Evolutionary conservation across 2,888 invertebrate species (phyloP).

Genomic region (Trisateles emortualis): DNA sequence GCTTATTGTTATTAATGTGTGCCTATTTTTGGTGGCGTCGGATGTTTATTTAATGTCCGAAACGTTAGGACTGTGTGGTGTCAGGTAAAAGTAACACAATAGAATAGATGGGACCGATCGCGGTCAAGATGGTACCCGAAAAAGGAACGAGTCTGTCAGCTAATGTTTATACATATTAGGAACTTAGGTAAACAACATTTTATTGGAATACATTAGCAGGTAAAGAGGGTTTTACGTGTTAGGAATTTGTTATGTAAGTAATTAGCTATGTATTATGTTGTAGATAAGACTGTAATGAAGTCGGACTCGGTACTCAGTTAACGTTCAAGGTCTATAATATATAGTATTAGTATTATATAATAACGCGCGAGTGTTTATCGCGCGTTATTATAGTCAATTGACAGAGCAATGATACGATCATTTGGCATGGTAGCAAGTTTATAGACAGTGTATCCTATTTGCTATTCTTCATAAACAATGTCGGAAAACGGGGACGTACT

Average conservation of each 20-base stretch:
- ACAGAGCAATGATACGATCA: conserved; percentile 42
- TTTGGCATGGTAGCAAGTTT: conserved; percentile 53
- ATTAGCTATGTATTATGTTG: conserved; percentile 58
- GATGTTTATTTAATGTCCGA: conserved; percentile 37
- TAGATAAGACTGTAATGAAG: conserved; percentile 35
- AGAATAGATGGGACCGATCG: conserved; percentile 28
- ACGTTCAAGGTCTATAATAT: conserved; percentile 52
- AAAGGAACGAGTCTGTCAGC: conserved; percentile 9
- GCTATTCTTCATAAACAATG: conserved; percentile 11
- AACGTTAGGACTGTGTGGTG: conserved; percentile 14
- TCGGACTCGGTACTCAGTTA: conserved; percentile 27
- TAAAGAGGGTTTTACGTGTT: conserved; percentile 52
- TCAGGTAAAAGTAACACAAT: conserved; percentile 45
- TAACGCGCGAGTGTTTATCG: too few relatives aligned
- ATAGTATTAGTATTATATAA: too few relatives aligned
- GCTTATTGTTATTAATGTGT: conserved; percentile 12
- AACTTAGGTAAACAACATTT: conserved; percentile 34
- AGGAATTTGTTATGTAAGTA: conserved; percentile 61
- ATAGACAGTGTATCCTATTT: conserved; percentile 31
- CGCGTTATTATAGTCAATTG: conserved; percentile 63
- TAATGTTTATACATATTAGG: conserved; percentile 21
- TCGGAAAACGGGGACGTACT: background rate
- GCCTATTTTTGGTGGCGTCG: conserved; percentile 23
- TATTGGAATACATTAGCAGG: conserved; percentile 33
- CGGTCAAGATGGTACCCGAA: conserved; percentile 19